These are phyloP conservation scores for Drosophila quadrilineata DNA, from an alignment of 1,140 invertebrate species.

Conservation along the genomic window DNA sequence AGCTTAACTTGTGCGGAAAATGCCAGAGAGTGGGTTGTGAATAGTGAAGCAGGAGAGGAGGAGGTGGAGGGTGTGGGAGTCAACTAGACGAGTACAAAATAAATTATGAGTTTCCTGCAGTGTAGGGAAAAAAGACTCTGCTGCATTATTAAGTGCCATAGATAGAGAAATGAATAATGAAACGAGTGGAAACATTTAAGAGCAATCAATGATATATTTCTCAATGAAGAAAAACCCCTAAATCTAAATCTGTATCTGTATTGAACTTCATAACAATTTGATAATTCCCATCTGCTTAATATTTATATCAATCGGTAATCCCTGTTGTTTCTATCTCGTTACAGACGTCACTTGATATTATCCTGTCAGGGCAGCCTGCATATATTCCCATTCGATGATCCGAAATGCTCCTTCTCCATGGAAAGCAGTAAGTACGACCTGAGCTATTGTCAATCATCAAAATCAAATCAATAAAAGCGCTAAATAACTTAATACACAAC, in stretches of 20 bases:
- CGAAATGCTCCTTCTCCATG: constrained; percentile 95
- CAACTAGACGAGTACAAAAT: constrained; percentile 13
- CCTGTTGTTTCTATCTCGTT: too few species aligned
- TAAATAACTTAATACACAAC: constrained; percentile 1
- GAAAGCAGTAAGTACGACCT: constrained; percentile 95
- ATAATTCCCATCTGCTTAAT: neutral
- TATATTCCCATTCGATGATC: constrained; percentile 97
- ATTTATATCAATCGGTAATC: too few species aligned
- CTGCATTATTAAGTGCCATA: constrained; percentile 48
- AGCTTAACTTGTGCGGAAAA: constrained; percentile 33
- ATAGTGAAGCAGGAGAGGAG: neutral
- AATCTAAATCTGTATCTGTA: too few species aligned
- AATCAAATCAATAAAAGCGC: neutral
- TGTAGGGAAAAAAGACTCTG: constrained; percentile 32
- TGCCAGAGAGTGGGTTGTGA: neutral
- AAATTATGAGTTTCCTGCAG: constrained; percentile 61
- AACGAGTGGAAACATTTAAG: neutral
- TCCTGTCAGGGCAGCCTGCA: constrained; percentile 95
- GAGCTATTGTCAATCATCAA: neutral
- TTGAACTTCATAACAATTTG: too few species aligned
- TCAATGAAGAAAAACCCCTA: too few species aligned
- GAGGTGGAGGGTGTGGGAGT: neutral
- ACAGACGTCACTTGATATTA: constrained; percentile 92
- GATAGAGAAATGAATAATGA: constrained; percentile 19
- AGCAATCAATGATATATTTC: too few species aligned